Percentiles rank a stretch among this genome's conserved stretches.
These are phyloP conservation scores for Galaxias olidus DNA, from an alignment of 2,797 vertebrate genomes.

Conservation along the genomic window DNA sequence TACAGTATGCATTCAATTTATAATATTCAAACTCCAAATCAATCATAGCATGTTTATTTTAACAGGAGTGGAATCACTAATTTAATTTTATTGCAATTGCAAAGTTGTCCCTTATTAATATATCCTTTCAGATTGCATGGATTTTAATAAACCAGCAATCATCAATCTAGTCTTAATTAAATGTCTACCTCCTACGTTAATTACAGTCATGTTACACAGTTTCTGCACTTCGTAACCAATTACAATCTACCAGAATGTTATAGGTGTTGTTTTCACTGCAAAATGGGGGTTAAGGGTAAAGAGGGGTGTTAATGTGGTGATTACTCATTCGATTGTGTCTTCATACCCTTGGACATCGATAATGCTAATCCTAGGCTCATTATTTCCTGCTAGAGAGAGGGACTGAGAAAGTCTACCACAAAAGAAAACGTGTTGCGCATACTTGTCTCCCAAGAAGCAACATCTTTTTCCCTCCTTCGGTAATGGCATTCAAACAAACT, in stretches of 20 bases:
- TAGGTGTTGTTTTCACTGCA: conserved; percentile 25
- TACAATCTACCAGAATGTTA: conserved; percentile 33
- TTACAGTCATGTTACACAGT: conserved; percentile 48
- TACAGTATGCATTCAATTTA: conserved; percentile 6
- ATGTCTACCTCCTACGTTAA: conserved; percentile 57
- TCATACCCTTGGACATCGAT: conserved; percentile 32
- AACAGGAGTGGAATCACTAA: conserved; percentile 32
- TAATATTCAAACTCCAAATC: conserved; percentile 21
- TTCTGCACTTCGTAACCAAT: conserved; percentile 50
- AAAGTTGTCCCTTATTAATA: conserved; percentile 47
- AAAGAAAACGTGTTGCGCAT: too few relatives aligned
- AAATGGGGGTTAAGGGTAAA: conserved; percentile 5
- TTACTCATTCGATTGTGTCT: conserved; percentile 26
- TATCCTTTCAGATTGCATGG: conserved; percentile 53
- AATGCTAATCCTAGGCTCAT: background rate
- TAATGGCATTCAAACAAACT: too few relatives aligned
- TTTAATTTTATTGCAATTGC: conserved; percentile 51
- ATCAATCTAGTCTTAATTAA: conserved; percentile 60
- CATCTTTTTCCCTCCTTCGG: too few relatives aligned
- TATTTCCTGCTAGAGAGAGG: conserved; percentile 1
- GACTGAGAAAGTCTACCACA: background rate
- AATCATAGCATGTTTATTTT: conserved; percentile 25
- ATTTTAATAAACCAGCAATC: conserved; percentile 61
- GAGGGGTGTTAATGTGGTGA: conserved; percentile 10
- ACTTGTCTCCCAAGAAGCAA: too few relatives aligned